Base-by-base conservation (phyloP, 1,140 invertebrate species). In the Drosophila repleta region DNA sequence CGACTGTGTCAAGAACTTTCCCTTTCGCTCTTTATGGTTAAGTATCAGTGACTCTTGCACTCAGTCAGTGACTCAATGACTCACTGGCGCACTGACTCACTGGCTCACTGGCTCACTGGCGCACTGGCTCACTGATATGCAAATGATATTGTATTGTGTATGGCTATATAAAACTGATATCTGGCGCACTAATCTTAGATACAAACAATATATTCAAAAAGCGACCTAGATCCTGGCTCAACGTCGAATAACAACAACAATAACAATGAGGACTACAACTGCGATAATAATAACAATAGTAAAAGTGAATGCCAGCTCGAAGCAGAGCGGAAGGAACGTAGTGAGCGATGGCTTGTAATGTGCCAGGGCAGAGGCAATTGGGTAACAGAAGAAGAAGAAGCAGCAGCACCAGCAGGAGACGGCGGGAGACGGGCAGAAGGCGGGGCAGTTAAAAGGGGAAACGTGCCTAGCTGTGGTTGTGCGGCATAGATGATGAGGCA, bases 201-300 rank as follows among this genome's bases (percentile, higher is more conserved):
- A 82, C 82, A 85, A 85, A 87, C 81, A 85, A 85, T 85, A 85
- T 85, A 85, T 85, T 85, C 81, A 85, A 85, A 85, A 87, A 87
- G 81, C 81, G 81, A 85, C 81, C 81, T 85, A 85, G 82, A 85
- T 85, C 81, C 81, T 72, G 51, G 81, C 77, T 63, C 64, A 74
- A 85, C 76, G 76, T 70, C 63, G 58, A 68, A 61, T 49, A 72
- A 46, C 62, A 65, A 24, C 65, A 52, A 35, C 52, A 57, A 65
- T 56, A 67, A 58, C 69, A 76, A 74, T 66, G 69, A 66, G 68
- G 64, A 72, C 69, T 72, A 72, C 69, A 72, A 72, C 69, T 72
- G 60, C 80, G 80, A 83, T 87, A 84, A 84, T 84, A 83, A 76
- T 76, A 83, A 84, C 80, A 84, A 79, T 79, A 78, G 71, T 60